Percentiles rank a stretch among this genome's conserved stretches.
phyloP scores from a whole-genome alignment of 2,888 invertebrate genomes.

The Sericinus montela region DNA sequence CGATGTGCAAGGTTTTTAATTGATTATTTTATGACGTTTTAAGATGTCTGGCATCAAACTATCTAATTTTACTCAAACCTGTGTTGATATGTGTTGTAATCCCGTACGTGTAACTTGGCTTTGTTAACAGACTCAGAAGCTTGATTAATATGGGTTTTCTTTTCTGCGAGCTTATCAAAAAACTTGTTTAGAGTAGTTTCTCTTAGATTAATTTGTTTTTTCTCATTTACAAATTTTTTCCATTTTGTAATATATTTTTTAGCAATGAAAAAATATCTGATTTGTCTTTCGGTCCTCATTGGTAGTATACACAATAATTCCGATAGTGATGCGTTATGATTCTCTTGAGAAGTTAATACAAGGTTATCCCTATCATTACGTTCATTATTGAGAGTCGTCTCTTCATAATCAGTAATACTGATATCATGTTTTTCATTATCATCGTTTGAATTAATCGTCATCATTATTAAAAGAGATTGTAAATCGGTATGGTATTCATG shows the following conservation, averaged over 20 bases:
- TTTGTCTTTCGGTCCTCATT: conserved; percentile 39
- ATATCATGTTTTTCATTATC: conserved; percentile 26
- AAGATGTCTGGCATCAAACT: no score
- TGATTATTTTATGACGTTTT: no score
- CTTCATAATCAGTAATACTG: conserved; percentile 2
- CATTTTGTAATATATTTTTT: conserved; percentile 57
- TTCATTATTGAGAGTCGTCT: conserved; percentile 13
- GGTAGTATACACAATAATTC: conserved; percentile 47
- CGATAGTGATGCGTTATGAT: conserved; percentile 19
- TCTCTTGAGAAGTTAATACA: conserved; percentile 5
- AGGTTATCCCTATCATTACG: not conserved
- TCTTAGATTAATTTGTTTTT: conserved; percentile 47
- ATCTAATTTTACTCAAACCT: conserved; percentile 35
- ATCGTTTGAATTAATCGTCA: conserved; percentile 49
- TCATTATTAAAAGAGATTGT: conserved; percentile 57
- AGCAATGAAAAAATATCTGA: conserved; percentile 36
- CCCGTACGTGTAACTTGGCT: conserved; percentile 44
- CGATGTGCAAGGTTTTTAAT: no score
- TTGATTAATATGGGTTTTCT: conserved; percentile 41
- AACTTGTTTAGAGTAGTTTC: conserved; percentile 52
- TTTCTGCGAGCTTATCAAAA: conserved; percentile 60
- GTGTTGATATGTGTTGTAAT: conserved; percentile 65
- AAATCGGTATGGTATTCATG: conserved; percentile 38
- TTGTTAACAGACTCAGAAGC: conserved; percentile 38
- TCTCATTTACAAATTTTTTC: conserved; percentile 44